A percentile compares a stretch with the other conserved stretches of the same genome.
Evolutionary conservation across 2,113 vertebrate species (phyloP).

Genomic region (Oreochromis spilurus): DNA sequence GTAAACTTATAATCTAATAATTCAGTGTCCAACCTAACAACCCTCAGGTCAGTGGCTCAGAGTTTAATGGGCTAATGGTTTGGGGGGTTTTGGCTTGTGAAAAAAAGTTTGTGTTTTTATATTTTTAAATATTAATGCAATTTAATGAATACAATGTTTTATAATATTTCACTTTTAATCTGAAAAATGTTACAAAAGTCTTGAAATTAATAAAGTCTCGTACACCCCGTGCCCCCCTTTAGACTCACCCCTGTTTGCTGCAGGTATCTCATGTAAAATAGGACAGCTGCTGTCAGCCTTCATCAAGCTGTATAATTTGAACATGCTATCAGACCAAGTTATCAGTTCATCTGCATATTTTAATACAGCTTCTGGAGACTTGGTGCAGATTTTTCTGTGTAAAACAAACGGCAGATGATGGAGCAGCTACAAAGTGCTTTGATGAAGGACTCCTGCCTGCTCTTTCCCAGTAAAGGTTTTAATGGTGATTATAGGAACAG

Average conservation of each 20-base stretch:
- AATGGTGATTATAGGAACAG: neutral
- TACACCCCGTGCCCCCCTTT: neutral
- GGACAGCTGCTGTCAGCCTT: neutral
- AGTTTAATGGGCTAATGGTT: neutral
- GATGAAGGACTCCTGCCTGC: neutral
- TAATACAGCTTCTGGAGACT: neutral
- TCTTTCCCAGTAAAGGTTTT: neutral
- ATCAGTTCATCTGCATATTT: neutral
- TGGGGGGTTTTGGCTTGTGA: fast-evolving
- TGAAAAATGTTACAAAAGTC: neutral
- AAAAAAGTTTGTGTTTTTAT: neutral
- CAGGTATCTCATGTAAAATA: neutral
- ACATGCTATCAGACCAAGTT: neutral
- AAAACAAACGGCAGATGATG: neutral
- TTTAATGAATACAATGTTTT: neutral
- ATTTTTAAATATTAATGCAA: neutral
- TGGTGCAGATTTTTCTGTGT: neutral
- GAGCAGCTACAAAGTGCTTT: neutral
- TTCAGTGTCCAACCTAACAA: neutral
- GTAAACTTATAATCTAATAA: neutral
- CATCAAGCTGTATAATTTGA: neutral
- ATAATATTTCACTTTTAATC: neutral
- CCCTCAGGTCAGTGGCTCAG: neutral
- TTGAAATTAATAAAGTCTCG: neutral
- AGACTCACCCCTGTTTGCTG: neutral